These are phyloP conservation scores for Mustelus asterias DNA, from an alignment of 2,113 vertebrate genomes.

Conservation along the genomic window DNA sequence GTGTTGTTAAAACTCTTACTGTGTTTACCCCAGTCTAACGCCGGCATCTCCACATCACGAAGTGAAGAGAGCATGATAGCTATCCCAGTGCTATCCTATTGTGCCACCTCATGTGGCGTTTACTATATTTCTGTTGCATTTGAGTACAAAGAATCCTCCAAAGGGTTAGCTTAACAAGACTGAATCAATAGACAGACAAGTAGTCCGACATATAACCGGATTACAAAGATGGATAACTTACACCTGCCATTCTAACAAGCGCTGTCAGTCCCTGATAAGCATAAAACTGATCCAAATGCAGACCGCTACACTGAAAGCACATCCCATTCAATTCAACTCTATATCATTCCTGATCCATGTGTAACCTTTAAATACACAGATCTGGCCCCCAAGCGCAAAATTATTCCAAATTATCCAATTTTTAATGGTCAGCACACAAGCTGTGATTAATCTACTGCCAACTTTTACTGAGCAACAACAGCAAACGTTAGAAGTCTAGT, in stretches of 20 bases:
- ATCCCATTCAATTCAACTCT: not conserved
- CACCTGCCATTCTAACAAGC: not conserved
- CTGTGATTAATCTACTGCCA: slow-evolving; percentile 9
- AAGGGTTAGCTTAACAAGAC: not conserved
- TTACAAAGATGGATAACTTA: not conserved
- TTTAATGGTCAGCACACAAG: not conserved
- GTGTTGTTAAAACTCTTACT: too few relatives aligned
- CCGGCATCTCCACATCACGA: too few relatives aligned
- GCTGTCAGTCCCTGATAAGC: not conserved
- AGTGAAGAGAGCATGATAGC: not conserved
- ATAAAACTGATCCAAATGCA: not conserved
- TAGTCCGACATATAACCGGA: not conserved
- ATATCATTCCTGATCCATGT: not conserved
- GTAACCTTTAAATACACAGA: not conserved
- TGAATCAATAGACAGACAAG: not conserved
- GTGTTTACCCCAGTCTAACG: too few relatives aligned
- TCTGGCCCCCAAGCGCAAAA: not conserved
- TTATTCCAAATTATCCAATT: not conserved
- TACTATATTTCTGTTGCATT: not conserved
- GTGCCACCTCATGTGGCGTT: not conserved
- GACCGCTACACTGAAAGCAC: not conserved
- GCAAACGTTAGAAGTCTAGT: not conserved
- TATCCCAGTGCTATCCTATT: not conserved
- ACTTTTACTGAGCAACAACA: not conserved
- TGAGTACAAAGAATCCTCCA: not conserved